Base-by-base conservation (phyloP, 2,113 vertebrate species). In the Cyprinodon variegatus region DNA sequence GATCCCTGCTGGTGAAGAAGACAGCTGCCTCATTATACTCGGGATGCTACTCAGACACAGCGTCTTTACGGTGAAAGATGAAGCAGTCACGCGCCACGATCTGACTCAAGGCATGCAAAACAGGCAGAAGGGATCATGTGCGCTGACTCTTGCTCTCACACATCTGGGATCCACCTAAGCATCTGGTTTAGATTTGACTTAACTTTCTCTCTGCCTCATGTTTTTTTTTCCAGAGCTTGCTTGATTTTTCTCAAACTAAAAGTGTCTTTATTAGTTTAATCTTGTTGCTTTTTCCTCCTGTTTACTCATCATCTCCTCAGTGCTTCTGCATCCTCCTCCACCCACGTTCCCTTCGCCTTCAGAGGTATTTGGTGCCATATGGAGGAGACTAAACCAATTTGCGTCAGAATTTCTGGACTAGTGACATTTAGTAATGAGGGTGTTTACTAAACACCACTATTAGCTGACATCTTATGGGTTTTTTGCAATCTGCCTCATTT, bases 81-180 rank as follows among this genome's bases (percentile, higher is more conserved):
- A 86, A 83, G 82, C 72, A 65, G 77, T 80, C 59, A 69, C 60
- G 77, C 3, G 57, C 41, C 72, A 65, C 70, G 60, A 41, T 76
- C 43, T 85, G 78, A 48, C 73, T 81, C 72, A 48, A 43, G 65
- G 59, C 62, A 63, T 70, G 70, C 41, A 65, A 57, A 77, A 78
- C 62, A 39, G 45, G 1, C 15, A 68, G 65, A 74, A 65, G 57
- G 65, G 65, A 65, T 50, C 11, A 48, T 76, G 71, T 61, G 68
- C n/a, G 62, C 65, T 81, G 74, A 62, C 72, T 79, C 61, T 74
- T 10, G 3, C 61, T 68, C 57, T 46, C 64, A 61, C 68, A 87
- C 86, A 89, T 90, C 87, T 91, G 87, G 86, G 73, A 77, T 83
- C 80, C 89, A 86, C 84, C 89, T 13, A 62, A 79, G 60, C 86